Conservation (phyloP, 2,888 invertebrate genomes). For the Seladonia tumulorum region DNA sequence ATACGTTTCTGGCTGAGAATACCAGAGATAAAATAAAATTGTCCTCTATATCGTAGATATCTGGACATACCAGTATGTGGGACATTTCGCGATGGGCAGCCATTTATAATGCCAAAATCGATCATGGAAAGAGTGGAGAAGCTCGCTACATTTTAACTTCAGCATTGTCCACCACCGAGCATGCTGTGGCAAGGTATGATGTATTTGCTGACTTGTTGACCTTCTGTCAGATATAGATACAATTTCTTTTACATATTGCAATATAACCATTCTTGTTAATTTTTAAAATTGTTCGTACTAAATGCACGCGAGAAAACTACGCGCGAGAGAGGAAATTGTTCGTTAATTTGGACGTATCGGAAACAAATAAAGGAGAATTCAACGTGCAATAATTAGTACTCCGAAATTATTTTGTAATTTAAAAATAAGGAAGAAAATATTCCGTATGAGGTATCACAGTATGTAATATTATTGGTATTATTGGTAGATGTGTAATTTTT, state of each 20-base stretch:
- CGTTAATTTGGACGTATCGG: neutral
- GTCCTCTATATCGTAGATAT: neutral
- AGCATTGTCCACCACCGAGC: neutral
- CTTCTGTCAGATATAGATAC: too few species aligned
- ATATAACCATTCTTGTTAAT: too few species aligned
- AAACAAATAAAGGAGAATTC: neutral
- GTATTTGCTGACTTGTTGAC: neutral
- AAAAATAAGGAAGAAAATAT: neutral
- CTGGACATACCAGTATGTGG: neutral
- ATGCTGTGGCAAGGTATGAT: neutral
- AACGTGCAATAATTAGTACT: neutral
- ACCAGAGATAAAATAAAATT: slow-evolving; percentile 2
- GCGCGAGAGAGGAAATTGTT: neutral
- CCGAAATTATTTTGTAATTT: neutral
- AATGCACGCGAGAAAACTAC: neutral
- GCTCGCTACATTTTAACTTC: neutral
- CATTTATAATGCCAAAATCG: neutral
- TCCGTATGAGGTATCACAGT: neutral
- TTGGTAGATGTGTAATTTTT: too few species aligned
- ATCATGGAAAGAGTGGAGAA: neutral
- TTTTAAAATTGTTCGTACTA: neutral
- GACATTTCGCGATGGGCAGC: neutral
- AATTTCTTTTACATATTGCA: too few species aligned
- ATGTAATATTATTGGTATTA: too few species aligned
- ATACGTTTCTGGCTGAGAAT: neutral